Conservation (phyloP, 2,797 vertebrate species). For the Carapus acus region DNA sequence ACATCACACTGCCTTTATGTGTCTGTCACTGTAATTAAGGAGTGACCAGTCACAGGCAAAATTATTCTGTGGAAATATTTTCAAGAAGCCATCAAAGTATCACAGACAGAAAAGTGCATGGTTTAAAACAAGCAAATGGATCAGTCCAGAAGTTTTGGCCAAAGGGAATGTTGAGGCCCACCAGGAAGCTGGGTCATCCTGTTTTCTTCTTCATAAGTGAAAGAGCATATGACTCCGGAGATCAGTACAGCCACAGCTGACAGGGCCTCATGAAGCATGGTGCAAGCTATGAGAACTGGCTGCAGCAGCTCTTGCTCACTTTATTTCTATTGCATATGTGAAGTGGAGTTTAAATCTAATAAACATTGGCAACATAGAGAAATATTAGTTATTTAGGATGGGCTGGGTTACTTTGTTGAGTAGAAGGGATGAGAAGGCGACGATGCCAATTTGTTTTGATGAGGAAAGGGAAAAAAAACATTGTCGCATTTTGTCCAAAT, state of each 20-base stretch:
- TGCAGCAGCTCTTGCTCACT: slow-evolving; percentile 29
- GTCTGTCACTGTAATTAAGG: no score
- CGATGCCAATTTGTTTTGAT: no score
- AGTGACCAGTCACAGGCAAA: no score
- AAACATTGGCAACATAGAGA: slow-evolving; percentile 17
- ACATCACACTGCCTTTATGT: no score
- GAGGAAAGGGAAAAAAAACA: no score
- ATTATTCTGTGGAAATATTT: not conserved
- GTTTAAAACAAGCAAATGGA: not conserved
- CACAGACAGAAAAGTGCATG: not conserved
- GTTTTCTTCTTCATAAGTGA: slow-evolving; percentile 33
- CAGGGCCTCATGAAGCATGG: slow-evolving; percentile 13
- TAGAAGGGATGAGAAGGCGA: slow-evolving; percentile 1
- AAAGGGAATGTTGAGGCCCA: slow-evolving; percentile 12
- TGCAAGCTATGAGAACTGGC: slow-evolving; percentile 9
- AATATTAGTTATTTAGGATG: slow-evolving; percentile 25
- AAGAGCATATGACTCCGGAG: slow-evolving; percentile 42
- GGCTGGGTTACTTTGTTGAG: slow-evolving; percentile 2
- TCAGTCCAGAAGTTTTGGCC: not conserved
- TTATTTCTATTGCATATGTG: slow-evolving; percentile 46
- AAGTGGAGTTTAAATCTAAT: slow-evolving; percentile 42
- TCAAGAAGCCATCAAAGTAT: not conserved
- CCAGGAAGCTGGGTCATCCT: slow-evolving; percentile 21
- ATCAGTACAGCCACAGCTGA: slow-evolving; percentile 14
- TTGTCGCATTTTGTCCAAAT: no score